Conservation (phyloP, 2,888 invertebrate genomes). For the Dynastes tityus region DNA sequence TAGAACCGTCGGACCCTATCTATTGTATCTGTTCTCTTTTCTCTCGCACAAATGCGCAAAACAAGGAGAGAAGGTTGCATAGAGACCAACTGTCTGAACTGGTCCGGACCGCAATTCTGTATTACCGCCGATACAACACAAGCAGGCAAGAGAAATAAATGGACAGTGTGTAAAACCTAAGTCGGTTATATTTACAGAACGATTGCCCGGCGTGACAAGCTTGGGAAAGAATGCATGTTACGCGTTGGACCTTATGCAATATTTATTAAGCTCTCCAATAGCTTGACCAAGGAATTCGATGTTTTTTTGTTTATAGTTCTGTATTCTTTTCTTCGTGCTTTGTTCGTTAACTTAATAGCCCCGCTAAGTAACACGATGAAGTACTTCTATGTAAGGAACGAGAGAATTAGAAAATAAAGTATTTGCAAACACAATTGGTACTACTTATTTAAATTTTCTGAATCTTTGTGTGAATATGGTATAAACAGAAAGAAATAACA, state of each 20-base stretch:
- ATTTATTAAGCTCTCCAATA: conserved; percentile 39
- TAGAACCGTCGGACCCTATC: conserved; percentile 38
- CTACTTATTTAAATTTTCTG: too few species aligned
- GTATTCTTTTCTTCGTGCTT: neutral
- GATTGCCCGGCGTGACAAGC: conserved; percentile 40
- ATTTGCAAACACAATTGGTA: too few species aligned
- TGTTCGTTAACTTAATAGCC: neutral
- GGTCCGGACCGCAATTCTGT: conserved; percentile 41
- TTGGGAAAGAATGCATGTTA: conserved; percentile 44
- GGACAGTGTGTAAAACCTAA: conserved; percentile 44
- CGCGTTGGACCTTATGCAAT: conserved; percentile 44
- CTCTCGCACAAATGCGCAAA: neutral
- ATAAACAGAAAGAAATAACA: too few species aligned
- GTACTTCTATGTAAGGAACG: too few species aligned
- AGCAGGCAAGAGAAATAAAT: conserved; percentile 38
- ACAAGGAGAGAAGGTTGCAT: neutral
- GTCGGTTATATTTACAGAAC: conserved; percentile 45
- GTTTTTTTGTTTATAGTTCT: conserved; percentile 17
- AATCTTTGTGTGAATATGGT: too few species aligned
- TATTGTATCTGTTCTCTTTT: conserved; percentile 15
- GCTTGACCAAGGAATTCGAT: conserved; percentile 33
- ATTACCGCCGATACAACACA: conserved; percentile 34
- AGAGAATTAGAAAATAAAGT: too few species aligned
- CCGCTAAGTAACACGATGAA: too few species aligned
- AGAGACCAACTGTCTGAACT: conserved; percentile 44